Evolutionary conservation across 2,888 invertebrate species (phyloP), one percentile per base, ranked within the genome.

Genomic region (Caenorhabditis becei): DNA sequence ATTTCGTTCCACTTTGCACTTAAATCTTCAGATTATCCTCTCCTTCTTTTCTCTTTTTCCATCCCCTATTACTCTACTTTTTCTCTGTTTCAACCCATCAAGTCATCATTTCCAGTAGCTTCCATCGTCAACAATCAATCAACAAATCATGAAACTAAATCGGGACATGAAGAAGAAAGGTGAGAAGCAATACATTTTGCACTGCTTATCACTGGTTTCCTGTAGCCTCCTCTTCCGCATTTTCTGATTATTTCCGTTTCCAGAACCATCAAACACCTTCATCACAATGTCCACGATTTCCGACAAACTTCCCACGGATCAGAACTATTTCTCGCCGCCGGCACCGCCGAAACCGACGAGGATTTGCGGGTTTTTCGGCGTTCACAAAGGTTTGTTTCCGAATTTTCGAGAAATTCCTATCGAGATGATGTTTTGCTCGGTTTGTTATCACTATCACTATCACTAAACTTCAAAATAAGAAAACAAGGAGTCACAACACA

Each of bases 281-380:
- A 80, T 80, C 41, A 82, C 77, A 72, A 82, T 82, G 82, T 78
- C 77, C 2, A 82, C 82, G 11, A 77, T 82, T 37, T 82, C 82
- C 8, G 77, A 78, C 53, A 82, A 82, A 56, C 49, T 82, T 1
- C 23, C 82, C 23, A 82, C 82, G 26, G 82, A 82, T 56, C 71
- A 63, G 35, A 77, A 75, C 28, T 78, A 77, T 54, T 77, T 62
- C 53, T 70, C 72, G 18, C 58, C 69, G 24, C 77, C 72, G 0
- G n/a, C 63, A 18, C 62, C 77, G 7, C 82, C 82, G 20, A 65
- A 72, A 54, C 82, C 82, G 26, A 62, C 82, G 11, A 63, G 23
- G 10, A 74, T 82, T 35, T 82, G 82, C 26, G 69, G 77, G 8
- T 58, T 62, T 53, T 53, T 82, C 37, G 63, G 62, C n/a, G 82